These are phyloP conservation scores for Callyntrura sp. DNA, from an alignment of 2,888 invertebrate genomes.

Conservation along the genomic window DNA sequence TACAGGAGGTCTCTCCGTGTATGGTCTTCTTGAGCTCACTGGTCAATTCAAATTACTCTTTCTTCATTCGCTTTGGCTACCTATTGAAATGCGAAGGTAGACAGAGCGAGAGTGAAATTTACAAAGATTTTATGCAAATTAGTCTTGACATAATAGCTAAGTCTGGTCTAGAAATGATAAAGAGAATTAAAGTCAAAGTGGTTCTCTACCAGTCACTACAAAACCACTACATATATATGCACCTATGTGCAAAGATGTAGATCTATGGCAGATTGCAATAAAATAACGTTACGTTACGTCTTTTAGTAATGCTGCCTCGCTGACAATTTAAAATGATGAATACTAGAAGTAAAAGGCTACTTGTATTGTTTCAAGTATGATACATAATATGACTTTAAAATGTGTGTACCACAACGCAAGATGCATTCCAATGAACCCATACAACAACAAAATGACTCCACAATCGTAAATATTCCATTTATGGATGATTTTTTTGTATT, in stretches of 20 bases:
- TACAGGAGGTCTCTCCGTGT: constrained; percentile 62
- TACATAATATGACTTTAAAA: not conserved
- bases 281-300: too few relatives aligned
- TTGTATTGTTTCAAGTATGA: constrained; percentile 13
- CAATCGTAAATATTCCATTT: constrained; percentile 40
- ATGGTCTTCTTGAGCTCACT: constrained; percentile 25
- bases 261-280: too few relatives aligned
- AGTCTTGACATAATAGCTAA: constrained; percentile 8
- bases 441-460: not conserved
- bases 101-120: constrained; percentile 38
- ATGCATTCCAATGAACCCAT: constrained; percentile 46
- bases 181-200: constrained; percentile 44
- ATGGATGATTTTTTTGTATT: constrained; percentile 42
- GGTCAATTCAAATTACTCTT: too few relatives aligned
- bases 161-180: constrained; percentile 26
- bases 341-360: not conserved
- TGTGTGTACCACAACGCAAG: too few relatives aligned
- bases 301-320: too few relatives aligned
- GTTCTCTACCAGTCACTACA: constrained; percentile 11
- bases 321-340: constrained; percentile 32
- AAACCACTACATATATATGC: not conserved
- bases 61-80: too few relatives aligned
- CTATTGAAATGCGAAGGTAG: too few relatives aligned
- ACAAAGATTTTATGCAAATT: constrained; percentile 65
- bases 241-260: too few relatives aligned